A percentile compares a stretch with the other conserved stretches of the same genome.
Conservation (phyloP, 2,797 vertebrate genomes). For the Sciurus vulgaris region DNA sequence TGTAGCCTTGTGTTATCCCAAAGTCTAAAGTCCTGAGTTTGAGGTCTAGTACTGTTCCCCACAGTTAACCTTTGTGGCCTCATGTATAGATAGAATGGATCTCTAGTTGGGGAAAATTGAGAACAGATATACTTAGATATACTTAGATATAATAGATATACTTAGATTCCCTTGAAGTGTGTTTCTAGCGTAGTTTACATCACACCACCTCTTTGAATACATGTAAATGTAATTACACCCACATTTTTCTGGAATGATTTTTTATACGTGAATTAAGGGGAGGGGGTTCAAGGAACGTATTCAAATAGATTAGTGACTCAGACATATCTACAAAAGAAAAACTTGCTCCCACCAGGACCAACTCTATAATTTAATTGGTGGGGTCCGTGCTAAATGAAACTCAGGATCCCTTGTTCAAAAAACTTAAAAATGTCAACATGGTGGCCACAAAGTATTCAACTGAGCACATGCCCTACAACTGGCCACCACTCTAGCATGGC, state of each 20-base stretch:
- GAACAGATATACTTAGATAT: too few relatives aligned
- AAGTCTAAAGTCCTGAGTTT: not conserved
- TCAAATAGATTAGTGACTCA: not conserved
- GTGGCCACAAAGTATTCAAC: not conserved
- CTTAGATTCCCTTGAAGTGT: not conserved
- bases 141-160: too few relatives aligned
- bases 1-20: rapidly evolving
- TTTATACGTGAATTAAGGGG: not conserved
- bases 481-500: not conserved
- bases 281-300: not conserved
- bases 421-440: not conserved
- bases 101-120: not conserved
- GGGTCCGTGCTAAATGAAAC: not conserved
- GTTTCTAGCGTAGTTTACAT: not conserved
- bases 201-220: not conserved
- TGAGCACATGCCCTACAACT: rapidly evolving
- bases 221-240: too few relatives aligned
- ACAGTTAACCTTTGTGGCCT: not conserved
- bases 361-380: not conserved
- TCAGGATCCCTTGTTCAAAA: not conserved
- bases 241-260: not conserved
- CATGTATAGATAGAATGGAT: rapidly evolving
- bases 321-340: not conserved
- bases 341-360: not conserved
- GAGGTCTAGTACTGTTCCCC: not conserved